Base-by-base conservation (phyloP, 2,888 invertebrate species). In the Drosophila pseudotalamancana region DNA sequence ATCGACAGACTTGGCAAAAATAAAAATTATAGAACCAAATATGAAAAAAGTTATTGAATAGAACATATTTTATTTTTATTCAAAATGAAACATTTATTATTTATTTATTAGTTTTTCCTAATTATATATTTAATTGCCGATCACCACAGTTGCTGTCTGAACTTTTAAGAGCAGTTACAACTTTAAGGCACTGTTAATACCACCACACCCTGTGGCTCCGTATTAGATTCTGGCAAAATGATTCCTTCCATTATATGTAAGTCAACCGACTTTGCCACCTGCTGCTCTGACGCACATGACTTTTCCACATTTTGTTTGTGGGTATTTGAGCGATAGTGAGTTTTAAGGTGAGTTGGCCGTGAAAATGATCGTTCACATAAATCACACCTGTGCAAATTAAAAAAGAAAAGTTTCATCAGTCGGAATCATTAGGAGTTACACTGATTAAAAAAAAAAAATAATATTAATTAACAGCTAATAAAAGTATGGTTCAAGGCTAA, bases 321-420 rank as follows among this genome's bases (percentile, higher is more conserved):
- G 5, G 89, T 88, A 49, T 90, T 84, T 1, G 90, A 90, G 9
- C 88, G 80, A 49, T 77, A 82, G 64, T 90, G 90, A 19, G 90
- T 91, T 32, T 89, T 88, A 8, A 90, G 55, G 31, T 91, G 90
- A 56, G 90, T 90, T 43, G 79, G 86, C 3, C 90, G 87, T 6
- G 90, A 89, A 59, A 90, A 90, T 0, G 91, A 90, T n/a, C 91
- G 89, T 51, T 89, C 87, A 45, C 90, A 90, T 29, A 89, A 63
- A 32, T 82, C 78, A 63, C 90, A 90, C 49, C 90, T 91, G 46
- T 6, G 18, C 31, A 6, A 8, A 4, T 23, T 39, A 18, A 48
- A 8, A n/a, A n/a, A n/a, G n/a, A n/a, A n/a, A n/a, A n/a, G n/a
- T n/a, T n/a, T n/a, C n/a, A n/a, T n/a, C n/a, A n/a, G n/a, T n/a